These are phyloP conservation scores for Psittacula cyanocephala DNA, from an alignment of 2,113 vertebrate genomes.

Conservation along the genomic window DNA sequence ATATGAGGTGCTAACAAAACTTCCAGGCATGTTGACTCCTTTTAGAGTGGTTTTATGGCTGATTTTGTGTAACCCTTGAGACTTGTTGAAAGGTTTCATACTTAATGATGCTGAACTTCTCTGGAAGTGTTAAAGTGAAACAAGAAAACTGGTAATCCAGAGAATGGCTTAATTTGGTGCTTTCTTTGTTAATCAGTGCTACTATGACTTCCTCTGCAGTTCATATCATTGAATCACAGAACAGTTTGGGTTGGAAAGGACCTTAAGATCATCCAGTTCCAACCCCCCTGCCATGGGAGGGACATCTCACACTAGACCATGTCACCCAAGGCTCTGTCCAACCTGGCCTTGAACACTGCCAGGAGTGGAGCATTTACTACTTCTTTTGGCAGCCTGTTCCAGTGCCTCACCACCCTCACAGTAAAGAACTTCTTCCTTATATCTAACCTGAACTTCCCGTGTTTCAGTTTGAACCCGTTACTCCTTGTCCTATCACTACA, in stretches of 20 bases:
- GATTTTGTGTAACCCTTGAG: neutral
- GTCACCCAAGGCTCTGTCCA: no score
- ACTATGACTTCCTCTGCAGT: neutral
- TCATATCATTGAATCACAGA: neutral
- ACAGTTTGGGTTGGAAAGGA: neutral
- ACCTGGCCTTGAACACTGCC: neutral
- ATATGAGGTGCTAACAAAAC: constrained; percentile 1
- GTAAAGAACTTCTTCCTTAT: neutral
- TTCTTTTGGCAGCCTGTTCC: neutral
- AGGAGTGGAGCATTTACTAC: neutral
- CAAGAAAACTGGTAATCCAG: neutral
- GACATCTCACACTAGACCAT: neutral
- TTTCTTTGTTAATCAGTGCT: neutral
- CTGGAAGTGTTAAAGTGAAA: neutral
- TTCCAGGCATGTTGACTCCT: neutral
- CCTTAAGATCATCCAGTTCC: neutral
- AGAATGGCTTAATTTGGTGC: neutral
- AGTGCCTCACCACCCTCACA: neutral
- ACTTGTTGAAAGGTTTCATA: neutral
- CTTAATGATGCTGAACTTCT: neutral
- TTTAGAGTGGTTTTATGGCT: neutral
- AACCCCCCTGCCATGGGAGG: neutral
- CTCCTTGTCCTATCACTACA: neutral
- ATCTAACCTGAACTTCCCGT: neutral
- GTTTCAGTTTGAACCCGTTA: neutral